These are phyloP conservation scores for Microctonus aethiopoides DNA, from an alignment of 2,888 invertebrate genomes.

Conservation along the genomic window DNA sequence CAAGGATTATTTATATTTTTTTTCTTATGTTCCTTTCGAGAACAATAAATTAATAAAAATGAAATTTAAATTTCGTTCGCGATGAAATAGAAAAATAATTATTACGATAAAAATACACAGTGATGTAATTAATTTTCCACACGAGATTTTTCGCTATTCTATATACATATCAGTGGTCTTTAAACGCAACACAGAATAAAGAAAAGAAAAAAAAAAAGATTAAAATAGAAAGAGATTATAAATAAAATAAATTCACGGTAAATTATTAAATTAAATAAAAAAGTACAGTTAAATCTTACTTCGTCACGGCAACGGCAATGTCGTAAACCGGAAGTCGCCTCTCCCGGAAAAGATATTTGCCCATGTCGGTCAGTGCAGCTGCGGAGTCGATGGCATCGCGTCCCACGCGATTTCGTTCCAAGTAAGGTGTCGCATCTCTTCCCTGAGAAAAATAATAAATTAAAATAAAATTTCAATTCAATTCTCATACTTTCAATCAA, in stretches of 20 bases:
- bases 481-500: constrained; percentile 2
- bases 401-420: constrained; percentile 92
- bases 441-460: constrained; percentile 72
- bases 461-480: not conserved
- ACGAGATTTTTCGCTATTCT: not conserved
- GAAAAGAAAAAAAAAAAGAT: constrained; percentile 5
- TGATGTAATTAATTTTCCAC: constrained; percentile 11
- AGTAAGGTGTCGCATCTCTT: constrained; percentile 93
- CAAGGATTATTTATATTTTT: not conserved
- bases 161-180: not conserved
- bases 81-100: not conserved
- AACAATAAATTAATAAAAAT: not conserved
- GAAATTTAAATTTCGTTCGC: not conserved
- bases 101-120: too few relatives aligned
- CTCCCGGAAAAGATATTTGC: constrained; percentile 96
- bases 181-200: constrained; percentile 19
- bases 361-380: constrained; percentile 95
- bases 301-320: constrained; percentile 95
- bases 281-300: constrained; percentile 75
- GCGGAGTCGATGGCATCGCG: constrained; percentile 95
- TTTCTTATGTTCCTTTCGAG: not conserved
- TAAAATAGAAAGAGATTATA: constrained; percentile 14
- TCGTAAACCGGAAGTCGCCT: constrained; percentile 94
- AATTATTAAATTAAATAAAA: constrained; percentile 20
- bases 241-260: constrained; percentile 10